phyloP scores from a whole-genome alignment of 1,140 invertebrate genomes.

The Polyergus mexicanus region DNA sequence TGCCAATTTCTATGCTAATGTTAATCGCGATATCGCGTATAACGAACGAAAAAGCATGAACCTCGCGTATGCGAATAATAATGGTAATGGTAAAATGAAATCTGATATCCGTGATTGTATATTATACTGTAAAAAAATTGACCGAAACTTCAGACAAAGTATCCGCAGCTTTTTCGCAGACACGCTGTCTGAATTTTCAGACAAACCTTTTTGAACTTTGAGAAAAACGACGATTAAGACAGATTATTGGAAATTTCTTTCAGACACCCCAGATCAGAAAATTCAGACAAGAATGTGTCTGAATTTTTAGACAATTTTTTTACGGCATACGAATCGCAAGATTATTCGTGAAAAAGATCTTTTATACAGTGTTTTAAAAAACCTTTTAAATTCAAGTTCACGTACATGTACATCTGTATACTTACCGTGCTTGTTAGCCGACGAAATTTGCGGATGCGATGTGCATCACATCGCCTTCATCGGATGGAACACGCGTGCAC shows the following conservation, averaged over 20 bases:
- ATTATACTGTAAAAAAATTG: not conserved
- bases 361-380: slow-evolving; percentile 14
- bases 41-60: slow-evolving; percentile 37
- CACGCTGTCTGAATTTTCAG: too few relatives aligned
- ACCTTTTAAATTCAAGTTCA: not conserved
- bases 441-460: slow-evolving; percentile 60
- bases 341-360: slow-evolving; percentile 30
- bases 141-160: too few relatives aligned
- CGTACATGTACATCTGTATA: slow-evolving; percentile 39
- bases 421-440: slow-evolving; percentile 44
- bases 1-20: slow-evolving; percentile 61
- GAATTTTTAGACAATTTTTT: too few relatives aligned
- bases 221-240: too few relatives aligned
- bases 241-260: too few relatives aligned
- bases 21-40: slow-evolving; percentile 2
- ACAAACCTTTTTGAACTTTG: too few relatives aligned
- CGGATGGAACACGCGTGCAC: slow-evolving; percentile 26
- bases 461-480: slow-evolving; percentile 39
- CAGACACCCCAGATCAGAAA: too few relatives aligned
- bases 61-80: slow-evolving; percentile 43
- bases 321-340: not conserved
- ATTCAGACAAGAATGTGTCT: too few relatives aligned
- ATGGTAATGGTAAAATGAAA: slow-evolving; percentile 30
- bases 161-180: too few relatives aligned
- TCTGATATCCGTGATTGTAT: slow-evolving; percentile 47